Conservation (phyloP, 2,113 vertebrate species). For the Saguinus midas region DNA sequence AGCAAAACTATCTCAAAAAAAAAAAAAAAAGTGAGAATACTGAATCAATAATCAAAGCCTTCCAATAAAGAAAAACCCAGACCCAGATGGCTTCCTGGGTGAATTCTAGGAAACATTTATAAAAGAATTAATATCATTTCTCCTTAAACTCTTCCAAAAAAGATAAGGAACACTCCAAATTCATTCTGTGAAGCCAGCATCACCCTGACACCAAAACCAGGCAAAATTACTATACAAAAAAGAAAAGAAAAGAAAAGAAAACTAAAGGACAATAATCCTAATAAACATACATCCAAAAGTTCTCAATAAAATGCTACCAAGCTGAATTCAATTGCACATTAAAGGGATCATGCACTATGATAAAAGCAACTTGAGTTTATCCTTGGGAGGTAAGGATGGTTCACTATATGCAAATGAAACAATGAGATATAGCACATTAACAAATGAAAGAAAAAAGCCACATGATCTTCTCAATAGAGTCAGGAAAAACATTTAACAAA, state of each 20-base stretch:
- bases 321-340: neutral
- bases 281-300: neutral
- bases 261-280: no score
- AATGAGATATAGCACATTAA: neutral
- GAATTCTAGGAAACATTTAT: neutral
- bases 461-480: neutral
- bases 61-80: neutral
- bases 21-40: neutral
- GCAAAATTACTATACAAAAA: neutral
- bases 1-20: no score
- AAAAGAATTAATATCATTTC: neutral
- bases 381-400: neutral
- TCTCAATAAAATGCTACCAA: neutral
- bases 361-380: neutral
- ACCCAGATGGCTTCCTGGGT: neutral
- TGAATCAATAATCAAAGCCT: neutral
- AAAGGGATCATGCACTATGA: neutral
- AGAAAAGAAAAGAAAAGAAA: no score
- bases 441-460: neutral
- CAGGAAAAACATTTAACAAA: neutral
- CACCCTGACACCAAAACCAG: neutral
- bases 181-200: neutral
- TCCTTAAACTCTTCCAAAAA: neutral
- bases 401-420: neutral
- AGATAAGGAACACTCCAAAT: neutral